Evolutionary conservation across 2,797 vertebrate genomes (phyloP), one percentile per base, ranked within the genome.

Genomic region (Uromys caudimaculatus): DNA sequence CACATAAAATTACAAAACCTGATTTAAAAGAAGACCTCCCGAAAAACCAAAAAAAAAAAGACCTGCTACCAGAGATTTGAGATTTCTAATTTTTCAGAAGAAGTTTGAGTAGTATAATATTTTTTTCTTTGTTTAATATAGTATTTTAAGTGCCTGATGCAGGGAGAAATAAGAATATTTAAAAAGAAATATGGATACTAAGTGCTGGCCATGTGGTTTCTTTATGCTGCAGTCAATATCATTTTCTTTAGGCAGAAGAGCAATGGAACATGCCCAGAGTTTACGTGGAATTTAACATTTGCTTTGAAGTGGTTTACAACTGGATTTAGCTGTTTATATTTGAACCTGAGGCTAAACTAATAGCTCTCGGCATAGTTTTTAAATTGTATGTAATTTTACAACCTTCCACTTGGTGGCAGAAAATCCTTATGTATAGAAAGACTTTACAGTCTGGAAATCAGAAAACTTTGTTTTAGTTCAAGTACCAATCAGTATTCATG

Each of bases 341-440:
- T 75, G 52, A 82, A 95, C 3, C 35, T 73, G 5, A 23, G 27
- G 16, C 3, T 84, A 84, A 94, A 69, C 7, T 21, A 54, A n/a
- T 52, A 75, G 50, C 2, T 21, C 4, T 27, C 86, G 41, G 81
- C 0, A 58, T 60, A 23, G 44, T 84, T 90, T 94, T 93, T 56
- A 60, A 89, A 0, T 83, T 79, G 64, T 24, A 0, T 98, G 98
- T 97, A 98, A 89, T 98, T 97, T 96, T 87, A 97, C 14, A 97
- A 83, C 17, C 93, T 95, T 83, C 97, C 98, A 97, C 98, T 54
- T 0, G 98, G 89, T 98, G 98, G 98, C 98, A 98, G 97, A 98
- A 98, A 95, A 98, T 91, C 83, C 95, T 97, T 96, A 64, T 21
- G 73, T 89, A 78, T 97, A 12, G 52, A 89, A 95, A 88, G 11